Evolutionary conservation across 2,797 vertebrate species (phyloP), one percentile per base, ranked within the genome.

Genomic region (Columba guinea): DNA sequence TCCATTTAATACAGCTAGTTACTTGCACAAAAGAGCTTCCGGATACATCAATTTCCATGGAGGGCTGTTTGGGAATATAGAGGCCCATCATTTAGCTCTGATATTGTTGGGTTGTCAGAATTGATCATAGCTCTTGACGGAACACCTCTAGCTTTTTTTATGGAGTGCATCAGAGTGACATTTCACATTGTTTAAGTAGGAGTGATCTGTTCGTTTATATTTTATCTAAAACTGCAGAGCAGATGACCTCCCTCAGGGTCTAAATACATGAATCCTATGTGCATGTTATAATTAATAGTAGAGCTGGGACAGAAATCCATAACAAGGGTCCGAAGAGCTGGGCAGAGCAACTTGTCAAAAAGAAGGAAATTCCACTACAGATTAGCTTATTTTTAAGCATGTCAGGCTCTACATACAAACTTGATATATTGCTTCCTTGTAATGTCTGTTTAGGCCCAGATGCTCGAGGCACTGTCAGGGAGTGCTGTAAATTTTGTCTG

Each of bases 371-470:
- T 98, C 98, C 98, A 98, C 98, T 97, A 97, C 97, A 98, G 98
- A 99, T 99, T 99, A 99, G 98, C 99, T 99, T 98, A 99, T 99
- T 99, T 99, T 98, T 98, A 99, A 98, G 98, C 98, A 97, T 94
- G 98, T 98, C 98, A 98, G 92, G 98, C 98, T 98, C 98, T 97
- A 98, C 98, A 98, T 98, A 98, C 98, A 98, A 98, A 98, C 98
- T 98, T 98, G 98, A 97, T 98, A 96, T 98, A 98, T 98, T 98
- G 98, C 98, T 98, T 98, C 98, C 98, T 98, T 98, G 98, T 98
- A 97, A 98, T 97, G 98, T 98, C 98, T 98, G 98, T 97, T 98
- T 97, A 97, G 97, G 97, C 96, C 98, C 94, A 96, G 97, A 97
- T 96, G 98, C 97, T 97, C 78, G 78, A 93, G 98, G 98, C 98